phyloP scores from a whole-genome alignment of 1,140 invertebrate species.

The Hyles vespertilio region DNA sequence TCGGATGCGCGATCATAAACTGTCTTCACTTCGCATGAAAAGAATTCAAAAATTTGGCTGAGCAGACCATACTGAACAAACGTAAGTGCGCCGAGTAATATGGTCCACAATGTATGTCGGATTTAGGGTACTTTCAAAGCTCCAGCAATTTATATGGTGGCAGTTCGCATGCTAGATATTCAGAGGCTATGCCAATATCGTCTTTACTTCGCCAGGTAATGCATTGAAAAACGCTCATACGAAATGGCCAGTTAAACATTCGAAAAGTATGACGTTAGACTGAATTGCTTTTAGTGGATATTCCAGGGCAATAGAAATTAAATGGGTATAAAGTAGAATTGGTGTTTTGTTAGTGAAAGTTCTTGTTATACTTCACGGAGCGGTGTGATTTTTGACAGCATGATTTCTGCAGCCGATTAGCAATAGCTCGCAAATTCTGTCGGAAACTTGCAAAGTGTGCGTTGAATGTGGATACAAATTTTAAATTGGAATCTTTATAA shows the following conservation, averaged over 20 bases:
- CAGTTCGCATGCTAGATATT: conserved; percentile 33
- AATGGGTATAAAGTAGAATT: too few species aligned
- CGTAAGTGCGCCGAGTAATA: conserved; percentile 46
- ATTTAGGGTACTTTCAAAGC: conserved; percentile 54
- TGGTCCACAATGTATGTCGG: conserved; percentile 42
- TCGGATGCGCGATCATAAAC: conserved; percentile 55
- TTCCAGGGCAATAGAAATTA: too few species aligned
- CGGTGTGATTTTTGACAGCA: not conserved
- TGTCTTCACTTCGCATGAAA: conserved; percentile 55
- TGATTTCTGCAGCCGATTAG: conserved; percentile 4
- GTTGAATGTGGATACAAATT: not conserved
- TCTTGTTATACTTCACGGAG: conserved; percentile 1
- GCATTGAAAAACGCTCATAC: conserved; percentile 20
- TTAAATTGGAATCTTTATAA: too few species aligned
- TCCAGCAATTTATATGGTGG: conserved; percentile 43
- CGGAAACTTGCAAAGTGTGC: not conserved
- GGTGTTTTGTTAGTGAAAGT: too few species aligned
- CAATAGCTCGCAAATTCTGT: not conserved
- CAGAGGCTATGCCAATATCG: conserved; percentile 25
- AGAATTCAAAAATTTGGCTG: conserved; percentile 68
- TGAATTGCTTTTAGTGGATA: not conserved
- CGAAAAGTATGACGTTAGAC: too few species aligned
- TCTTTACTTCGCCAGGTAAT: conserved; percentile 23
- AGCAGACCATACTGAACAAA: conserved; percentile 40
- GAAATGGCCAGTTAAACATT: conserved; percentile 15